These are phyloP conservation scores for Pitta sordida DNA, from an alignment of 2,113 vertebrate genomes.

Conservation along the genomic window DNA sequence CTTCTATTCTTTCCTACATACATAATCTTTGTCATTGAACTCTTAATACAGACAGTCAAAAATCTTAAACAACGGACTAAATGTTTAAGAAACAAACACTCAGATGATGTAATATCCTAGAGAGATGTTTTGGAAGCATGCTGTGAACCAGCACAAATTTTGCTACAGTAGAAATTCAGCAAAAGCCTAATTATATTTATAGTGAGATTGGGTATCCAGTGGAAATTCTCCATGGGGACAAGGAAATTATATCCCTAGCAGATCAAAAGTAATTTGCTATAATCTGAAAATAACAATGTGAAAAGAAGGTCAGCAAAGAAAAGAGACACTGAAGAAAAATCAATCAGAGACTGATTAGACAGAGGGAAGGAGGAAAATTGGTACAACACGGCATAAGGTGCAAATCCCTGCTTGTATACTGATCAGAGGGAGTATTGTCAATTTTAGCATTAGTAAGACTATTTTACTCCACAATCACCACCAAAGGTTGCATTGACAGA, in stretches of 20 bases:
- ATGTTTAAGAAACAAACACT: not conserved
- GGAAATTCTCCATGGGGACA: not conserved
- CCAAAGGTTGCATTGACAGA: not conserved
- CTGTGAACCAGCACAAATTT: not conserved
- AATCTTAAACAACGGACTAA: not conserved
- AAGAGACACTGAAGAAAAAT: not conserved
- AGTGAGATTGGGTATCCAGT: not conserved
- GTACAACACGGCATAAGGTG: not conserved
- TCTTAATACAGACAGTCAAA: not conserved
- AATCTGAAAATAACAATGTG: slow-evolving; percentile 35
- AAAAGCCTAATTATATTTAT: not conserved
- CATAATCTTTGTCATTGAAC: not conserved
- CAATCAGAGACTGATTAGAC: not conserved
- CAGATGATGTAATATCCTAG: not conserved
- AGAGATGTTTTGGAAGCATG: not conserved
- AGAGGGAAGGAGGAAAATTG: not conserved
- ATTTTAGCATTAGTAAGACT: not conserved
- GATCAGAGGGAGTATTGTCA: not conserved
- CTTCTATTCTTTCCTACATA: not conserved
- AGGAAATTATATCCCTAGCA: not conserved
- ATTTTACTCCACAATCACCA: not conserved
- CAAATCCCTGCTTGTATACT: not conserved
- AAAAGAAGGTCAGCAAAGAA: not conserved
- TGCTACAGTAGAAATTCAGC: not conserved
- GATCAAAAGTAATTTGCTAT: not conserved